Conservation (phyloP, 2,797 vertebrate genomes). For the Trichosurus vulpecula region DNA sequence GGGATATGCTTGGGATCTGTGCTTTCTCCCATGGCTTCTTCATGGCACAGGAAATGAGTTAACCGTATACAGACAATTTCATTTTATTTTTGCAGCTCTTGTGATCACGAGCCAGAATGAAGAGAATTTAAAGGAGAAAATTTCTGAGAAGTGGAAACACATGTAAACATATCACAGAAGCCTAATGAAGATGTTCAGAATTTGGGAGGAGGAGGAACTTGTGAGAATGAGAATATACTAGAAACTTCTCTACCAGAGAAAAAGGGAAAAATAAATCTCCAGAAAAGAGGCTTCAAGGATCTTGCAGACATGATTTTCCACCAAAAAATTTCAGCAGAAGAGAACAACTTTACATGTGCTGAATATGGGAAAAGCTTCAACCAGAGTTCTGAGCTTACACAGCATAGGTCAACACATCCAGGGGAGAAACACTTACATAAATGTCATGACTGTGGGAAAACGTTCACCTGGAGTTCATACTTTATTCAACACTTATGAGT, state of each 20-base stretch:
- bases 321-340: neutral
- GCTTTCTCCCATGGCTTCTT: neutral
- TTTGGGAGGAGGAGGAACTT: neutral
- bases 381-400: neutral
- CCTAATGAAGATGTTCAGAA: neutral
- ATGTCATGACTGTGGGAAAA: slow-evolving; percentile 1
- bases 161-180: neutral
- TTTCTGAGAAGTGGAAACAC: neutral
- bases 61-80: neutral
- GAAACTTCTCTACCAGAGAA: neutral
- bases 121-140: neutral
- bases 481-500: neutral
- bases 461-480: neutral
- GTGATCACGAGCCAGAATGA: slow-evolving; percentile 26
- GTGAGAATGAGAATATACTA: slow-evolving; percentile 6
- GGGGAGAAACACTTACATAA: neutral
- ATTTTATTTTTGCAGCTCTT: slow-evolving; percentile 12
- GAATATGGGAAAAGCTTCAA: neutral
- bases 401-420: neutral
- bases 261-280: neutral
- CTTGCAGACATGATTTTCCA: neutral
- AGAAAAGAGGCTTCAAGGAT: neutral
- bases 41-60: neutral
- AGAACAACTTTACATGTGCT: neutral
- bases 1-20: neutral